phyloP scores from a whole-genome alignment of 1,140 invertebrate species.

The Lepidurus packardi region DNA sequence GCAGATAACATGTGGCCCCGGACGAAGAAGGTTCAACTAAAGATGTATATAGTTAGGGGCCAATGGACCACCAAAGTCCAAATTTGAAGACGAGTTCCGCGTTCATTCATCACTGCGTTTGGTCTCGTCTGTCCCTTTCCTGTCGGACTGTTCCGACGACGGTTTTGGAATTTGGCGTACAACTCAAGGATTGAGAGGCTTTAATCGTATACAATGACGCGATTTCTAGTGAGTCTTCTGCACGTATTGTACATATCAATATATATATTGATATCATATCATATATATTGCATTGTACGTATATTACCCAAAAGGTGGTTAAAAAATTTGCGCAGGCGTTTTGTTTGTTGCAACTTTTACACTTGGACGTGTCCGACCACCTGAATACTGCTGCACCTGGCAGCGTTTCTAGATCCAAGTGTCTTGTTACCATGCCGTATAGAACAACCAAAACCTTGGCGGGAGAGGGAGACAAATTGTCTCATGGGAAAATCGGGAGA shows the following conservation, averaged over 20 bases:
- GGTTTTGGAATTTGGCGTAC: background rate
- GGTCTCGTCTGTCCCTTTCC: background rate
- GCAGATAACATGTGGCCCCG: background rate
- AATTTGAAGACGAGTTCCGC: background rate
- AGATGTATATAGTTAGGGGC: background rate
- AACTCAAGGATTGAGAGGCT: background rate
- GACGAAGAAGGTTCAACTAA: background rate
- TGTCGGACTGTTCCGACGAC: background rate
- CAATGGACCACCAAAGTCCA: background rate
- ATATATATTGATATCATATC: too few relatives aligned
- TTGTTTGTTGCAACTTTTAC: background rate
- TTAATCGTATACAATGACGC: too few relatives aligned
- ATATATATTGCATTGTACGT: background rate
- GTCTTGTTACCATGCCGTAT: background rate
- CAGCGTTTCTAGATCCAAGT: background rate
- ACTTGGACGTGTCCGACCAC: background rate
- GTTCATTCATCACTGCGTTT: constrained; percentile 4
- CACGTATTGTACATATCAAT: too few relatives aligned
- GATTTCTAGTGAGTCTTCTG: too few relatives aligned
- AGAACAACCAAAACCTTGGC: background rate
- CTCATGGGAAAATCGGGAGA: too few relatives aligned
- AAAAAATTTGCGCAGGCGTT: background rate
- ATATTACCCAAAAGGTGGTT: background rate
- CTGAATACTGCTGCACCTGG: background rate
- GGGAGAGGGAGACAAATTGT: too few relatives aligned